phyloP scores from a whole-genome alignment of 2,888 invertebrate species.

The Lysandra coridon region DNA sequence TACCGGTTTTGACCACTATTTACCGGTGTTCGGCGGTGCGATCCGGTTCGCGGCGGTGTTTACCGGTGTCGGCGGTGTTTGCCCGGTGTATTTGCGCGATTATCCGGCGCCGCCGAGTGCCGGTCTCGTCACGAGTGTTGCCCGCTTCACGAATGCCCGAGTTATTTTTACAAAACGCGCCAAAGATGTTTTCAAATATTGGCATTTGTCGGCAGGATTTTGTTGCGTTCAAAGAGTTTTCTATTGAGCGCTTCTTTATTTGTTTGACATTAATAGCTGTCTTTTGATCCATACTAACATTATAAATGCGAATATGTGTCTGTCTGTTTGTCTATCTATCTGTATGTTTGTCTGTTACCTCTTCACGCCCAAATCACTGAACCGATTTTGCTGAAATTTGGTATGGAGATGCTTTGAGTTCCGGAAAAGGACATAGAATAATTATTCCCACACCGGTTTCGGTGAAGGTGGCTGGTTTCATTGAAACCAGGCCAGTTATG shows the following conservation, averaged over 20 bases:
- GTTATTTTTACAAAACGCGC: conserved; percentile 5
- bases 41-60: conserved; percentile 41
- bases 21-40: conserved; percentile 38
- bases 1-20: conserved; percentile 40
- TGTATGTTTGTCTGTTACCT: no score
- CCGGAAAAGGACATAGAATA: no score
- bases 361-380: no score
- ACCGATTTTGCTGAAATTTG: no score
- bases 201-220: not conserved
- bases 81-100: conserved; percentile 45
- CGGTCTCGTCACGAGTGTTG: conserved; percentile 37
- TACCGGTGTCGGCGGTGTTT: conserved; percentile 41
- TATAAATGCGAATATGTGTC: no score
- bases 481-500: no score
- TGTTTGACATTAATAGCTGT: not conserved
- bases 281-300: not conserved
- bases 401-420: no score
- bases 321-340: no score
- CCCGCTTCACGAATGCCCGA: not conserved
- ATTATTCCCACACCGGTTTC: no score
- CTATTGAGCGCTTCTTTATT: not conserved
- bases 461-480: no score
- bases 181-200: conserved; percentile 24
- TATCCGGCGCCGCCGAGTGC: conserved; percentile 44
- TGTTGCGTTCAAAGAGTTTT: not conserved